A percentile compares a stretch with the other conserved stretches of the same genome.
Evolutionary conservation across 1,140 invertebrate genomes (phyloP).

Genomic region (Saxidomus purpurata): DNA sequence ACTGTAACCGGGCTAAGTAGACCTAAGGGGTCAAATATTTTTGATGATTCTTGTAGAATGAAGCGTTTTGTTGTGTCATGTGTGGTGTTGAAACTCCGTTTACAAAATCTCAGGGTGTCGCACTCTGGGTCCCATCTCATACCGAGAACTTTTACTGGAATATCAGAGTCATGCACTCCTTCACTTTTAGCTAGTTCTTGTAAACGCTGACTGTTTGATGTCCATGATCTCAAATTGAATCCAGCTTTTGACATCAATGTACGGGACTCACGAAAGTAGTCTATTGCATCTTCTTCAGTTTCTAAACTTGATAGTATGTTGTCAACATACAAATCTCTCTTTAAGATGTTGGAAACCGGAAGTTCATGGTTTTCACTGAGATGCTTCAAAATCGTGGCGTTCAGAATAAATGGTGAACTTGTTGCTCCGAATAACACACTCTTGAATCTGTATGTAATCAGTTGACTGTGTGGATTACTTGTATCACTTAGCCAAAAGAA

Average conservation of each 20-base stretch:
- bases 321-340: conserved; percentile 26
- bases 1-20: not conserved
- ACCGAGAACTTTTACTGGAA: not conserved
- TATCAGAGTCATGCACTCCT: not conserved
- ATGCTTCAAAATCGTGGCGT: conserved; percentile 13
- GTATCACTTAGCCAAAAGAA: not conserved
- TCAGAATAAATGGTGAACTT: not conserved
- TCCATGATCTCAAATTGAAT: too few species aligned
- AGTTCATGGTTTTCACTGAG: not conserved
- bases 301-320: conserved; percentile 14
- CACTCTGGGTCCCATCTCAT: conserved; percentile 14
- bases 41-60: conserved; percentile 14
- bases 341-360: not conserved
- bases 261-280: conserved; percentile 9
- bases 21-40: not conserved
- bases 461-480: not conserved
- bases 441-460: not conserved
- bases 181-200: not conserved
- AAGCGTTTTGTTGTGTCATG: not conserved
- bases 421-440: not conserved
- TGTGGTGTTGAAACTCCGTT: not conserved
- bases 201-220: not conserved
- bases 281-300: not conserved
- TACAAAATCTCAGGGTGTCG: not conserved
- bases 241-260: not conserved